Percentiles rank a stretch among this genome's conserved stretches.
Conservation (phyloP, 2,888 invertebrate species). For the Perizoma flavofasciatum region DNA sequence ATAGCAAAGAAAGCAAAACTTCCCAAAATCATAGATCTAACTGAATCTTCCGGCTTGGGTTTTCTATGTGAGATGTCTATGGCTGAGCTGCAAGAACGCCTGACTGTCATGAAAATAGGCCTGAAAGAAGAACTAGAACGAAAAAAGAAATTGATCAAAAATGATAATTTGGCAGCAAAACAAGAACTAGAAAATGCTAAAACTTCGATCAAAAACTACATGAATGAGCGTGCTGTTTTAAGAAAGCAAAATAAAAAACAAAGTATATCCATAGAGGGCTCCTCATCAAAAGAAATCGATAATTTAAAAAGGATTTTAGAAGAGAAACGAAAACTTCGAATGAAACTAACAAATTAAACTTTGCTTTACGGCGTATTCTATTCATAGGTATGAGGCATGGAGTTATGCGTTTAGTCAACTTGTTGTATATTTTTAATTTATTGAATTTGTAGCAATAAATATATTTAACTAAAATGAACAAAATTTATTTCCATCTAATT, state of each 20-base stretch:
- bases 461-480: background rate
- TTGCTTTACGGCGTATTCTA: constrained; percentile 6
- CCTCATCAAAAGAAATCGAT: constrained; percentile 69
- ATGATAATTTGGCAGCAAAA: constrained; percentile 71
- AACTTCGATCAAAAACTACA: constrained; percentile 65
- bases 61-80: constrained; percentile 87
- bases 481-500: background rate
- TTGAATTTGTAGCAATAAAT: constrained; percentile 24
- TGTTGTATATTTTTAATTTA: constrained; percentile 29
- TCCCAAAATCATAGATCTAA: constrained; percentile 83
- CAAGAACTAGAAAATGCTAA: constrained; percentile 75
- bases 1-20: constrained; percentile 79
- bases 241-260: constrained; percentile 59
- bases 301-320: constrained; percentile 75
- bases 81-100: constrained; percentile 84
- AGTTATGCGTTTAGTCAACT: constrained; percentile 26
- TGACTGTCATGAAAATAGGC: constrained; percentile 74
- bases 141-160: constrained; percentile 71
- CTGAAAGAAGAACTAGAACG: constrained; percentile 80
- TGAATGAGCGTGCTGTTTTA: constrained; percentile 57
- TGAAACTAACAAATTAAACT: constrained; percentile 42
- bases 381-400: constrained; percentile 6
- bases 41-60: constrained; percentile 83
- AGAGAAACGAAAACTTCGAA: constrained; percentile 72
- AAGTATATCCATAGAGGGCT: constrained; percentile 37